Percentiles rank a stretch among this genome's conserved stretches.
phyloP scores from a whole-genome alignment of 2,888 invertebrate genomes.

The Prosopocoilus inquinatus region DNA sequence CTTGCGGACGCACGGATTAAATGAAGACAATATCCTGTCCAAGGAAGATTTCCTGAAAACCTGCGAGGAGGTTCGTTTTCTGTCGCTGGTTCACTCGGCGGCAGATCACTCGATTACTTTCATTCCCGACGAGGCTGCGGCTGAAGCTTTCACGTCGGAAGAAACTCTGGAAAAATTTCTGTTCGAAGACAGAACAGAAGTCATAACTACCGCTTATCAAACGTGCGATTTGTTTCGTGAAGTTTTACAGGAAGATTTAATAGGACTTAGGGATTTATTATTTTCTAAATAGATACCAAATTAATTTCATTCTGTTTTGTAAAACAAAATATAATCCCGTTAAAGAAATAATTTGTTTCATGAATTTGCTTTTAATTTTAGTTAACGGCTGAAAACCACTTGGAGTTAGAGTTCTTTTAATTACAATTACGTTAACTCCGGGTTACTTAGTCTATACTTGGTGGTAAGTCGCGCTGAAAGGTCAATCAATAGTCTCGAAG shows the following conservation, averaged over 20 bases:
- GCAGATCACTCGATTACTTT: constrained; percentile 36
- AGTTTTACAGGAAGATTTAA: constrained; percentile 37
- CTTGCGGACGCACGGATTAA: constrained; percentile 3
- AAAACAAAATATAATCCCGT: too few species aligned
- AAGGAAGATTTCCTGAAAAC: constrained; percentile 26
- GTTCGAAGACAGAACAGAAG: constrained; percentile 34
- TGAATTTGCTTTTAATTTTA: too few species aligned
- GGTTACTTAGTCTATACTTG: too few species aligned
- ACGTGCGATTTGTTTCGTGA: constrained; percentile 31
- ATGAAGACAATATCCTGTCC: constrained; percentile 2
- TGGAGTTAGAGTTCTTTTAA: too few species aligned
- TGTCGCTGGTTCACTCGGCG: constrained; percentile 19
- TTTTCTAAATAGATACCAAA: background rate
- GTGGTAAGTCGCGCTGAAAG: too few species aligned
- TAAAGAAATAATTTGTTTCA: too few species aligned
- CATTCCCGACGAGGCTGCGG: constrained; percentile 28
- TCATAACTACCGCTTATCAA: constrained; percentile 28
- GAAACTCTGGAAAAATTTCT: constrained; percentile 33
- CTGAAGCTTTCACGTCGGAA: constrained; percentile 26
- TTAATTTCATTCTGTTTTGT: too few species aligned
- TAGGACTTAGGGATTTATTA: constrained; percentile 34
- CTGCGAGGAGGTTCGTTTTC: constrained; percentile 22
- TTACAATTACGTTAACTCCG: too few species aligned
- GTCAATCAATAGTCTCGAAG: too few species aligned
- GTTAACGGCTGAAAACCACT: too few species aligned